Conservation (phyloP, 2,888 invertebrate species). For the Agriopis marginaria region DNA sequence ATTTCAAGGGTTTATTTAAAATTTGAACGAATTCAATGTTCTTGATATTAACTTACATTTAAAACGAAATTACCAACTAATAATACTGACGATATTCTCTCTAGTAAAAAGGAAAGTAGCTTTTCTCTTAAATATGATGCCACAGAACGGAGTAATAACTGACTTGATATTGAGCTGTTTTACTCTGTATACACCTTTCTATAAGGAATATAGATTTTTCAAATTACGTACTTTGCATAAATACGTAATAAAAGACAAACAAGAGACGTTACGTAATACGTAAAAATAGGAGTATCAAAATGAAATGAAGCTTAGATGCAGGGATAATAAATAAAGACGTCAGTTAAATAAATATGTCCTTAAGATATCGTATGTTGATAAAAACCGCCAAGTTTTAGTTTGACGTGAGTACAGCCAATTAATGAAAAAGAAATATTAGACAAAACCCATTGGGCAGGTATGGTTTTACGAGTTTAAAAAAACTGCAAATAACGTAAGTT, state of each 20-base stretch:
- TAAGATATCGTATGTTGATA: background rate
- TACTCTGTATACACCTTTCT: no score
- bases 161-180: background rate
- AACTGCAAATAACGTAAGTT: background rate
- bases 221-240: no score
- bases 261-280: no score
- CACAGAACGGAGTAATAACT: background rate
- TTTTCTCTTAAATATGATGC: no score
- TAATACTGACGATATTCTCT: no score
- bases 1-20: background rate
- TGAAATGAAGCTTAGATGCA: background rate
- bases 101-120: no score
- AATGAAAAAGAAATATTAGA: conserved; percentile 2
- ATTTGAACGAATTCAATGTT: background rate
- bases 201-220: background rate
- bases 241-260: no score
- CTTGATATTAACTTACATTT: no score
- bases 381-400: background rate
- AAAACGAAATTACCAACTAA: no score
- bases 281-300: background rate
- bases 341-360: background rate
- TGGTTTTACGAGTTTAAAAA: background rate
- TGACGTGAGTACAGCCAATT: conserved; percentile 7
- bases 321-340: background rate
- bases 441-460: conserved; percentile 8